A percentile compares a stretch with the other conserved stretches of the same genome.
Evolutionary conservation across 2,888 invertebrate species (phyloP).

Genomic region (Glyphotaelius pellucidus): DNA sequence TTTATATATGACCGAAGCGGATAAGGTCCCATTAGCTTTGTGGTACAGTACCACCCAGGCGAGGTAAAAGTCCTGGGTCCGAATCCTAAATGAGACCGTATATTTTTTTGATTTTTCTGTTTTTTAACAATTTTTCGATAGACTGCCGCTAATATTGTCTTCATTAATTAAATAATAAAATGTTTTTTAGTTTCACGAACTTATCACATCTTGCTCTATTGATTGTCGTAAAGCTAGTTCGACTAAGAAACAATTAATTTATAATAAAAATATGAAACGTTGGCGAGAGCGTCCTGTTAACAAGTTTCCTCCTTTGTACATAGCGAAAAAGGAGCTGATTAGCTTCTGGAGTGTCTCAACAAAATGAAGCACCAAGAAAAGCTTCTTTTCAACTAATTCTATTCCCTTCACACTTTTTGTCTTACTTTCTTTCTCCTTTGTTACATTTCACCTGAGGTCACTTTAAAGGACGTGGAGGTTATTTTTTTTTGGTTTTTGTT

Average conservation of each 20-base stretch:
- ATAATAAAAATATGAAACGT: neutral
- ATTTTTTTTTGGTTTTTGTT: constrained; percentile 4
- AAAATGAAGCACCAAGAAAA: constrained; percentile 24
- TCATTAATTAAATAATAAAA: too few relatives aligned
- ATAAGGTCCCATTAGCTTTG: too few relatives aligned
- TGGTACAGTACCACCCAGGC: too few relatives aligned
- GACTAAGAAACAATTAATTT: neutral
- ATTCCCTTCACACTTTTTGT: constrained; percentile 4
- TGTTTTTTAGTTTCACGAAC: too few relatives aligned
- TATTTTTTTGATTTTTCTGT: too few relatives aligned
- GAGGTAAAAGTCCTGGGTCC: too few relatives aligned
- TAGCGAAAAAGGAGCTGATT: constrained; percentile 62
- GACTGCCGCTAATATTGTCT: too few relatives aligned
- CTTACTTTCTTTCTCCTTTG: neutral
- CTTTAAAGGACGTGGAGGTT: neutral
- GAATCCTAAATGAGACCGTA: too few relatives aligned
- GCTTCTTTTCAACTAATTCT: constrained; percentile 19
- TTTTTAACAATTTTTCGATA: too few relatives aligned
- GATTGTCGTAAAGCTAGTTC: too few relatives aligned
- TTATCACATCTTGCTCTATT: too few relatives aligned
- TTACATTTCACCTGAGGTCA: neutral
- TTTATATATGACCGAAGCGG: too few relatives aligned
- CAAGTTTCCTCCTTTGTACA: neutral
- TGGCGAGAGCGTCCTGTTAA: neutral
- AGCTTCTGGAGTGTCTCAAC: constrained; percentile 57